Base-by-base conservation (phyloP, 2,797 vertebrate species). In the Acrossocheilus fasciatus region DNA sequence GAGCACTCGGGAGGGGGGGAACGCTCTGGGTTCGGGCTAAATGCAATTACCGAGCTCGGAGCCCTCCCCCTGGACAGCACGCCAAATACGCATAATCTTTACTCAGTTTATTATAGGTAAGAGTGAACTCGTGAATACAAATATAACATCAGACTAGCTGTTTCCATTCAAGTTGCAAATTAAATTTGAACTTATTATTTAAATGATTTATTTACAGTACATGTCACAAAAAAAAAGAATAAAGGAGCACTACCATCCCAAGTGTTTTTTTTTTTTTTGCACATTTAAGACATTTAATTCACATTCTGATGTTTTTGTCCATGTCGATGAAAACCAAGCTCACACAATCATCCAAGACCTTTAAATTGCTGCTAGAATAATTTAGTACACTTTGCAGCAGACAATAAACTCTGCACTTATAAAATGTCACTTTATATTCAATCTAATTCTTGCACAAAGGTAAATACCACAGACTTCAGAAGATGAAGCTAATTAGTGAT, bases 381-480 rank as follows among this genome's bases (percentile, higher is more conserved):
- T 45, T 72, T 30, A 26, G 7, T 57, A 20, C 18, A 34, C 41
- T 20, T 26, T 34, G 17, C 52, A 30, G 8, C 14, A 5, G n/a
- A 62, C 76, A 62, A 30, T 81, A 23, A 70, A 41, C 69, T 34
- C 12, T 54, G 23, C 45, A 52, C 43, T 68, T 26, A 74, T 8
- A 73, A 34, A 43, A 43, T 83, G 72, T 50, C 62, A 85, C 11
- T 69, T 68, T 8, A 41, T 77, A 84, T 20, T 68, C 23, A 43
- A 3, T 52, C 20, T 68, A 20, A 9, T 30, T 78, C 36, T 69
- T 43, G 17, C 36, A 79, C 6, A 70, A 69, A 41, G 6, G 74
- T 57, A 69, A 85, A 78, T 78, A 69, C 50, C 76, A 70, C n/a
- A 43, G 74, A 17, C 47, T 34, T 79, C 10, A 59, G 50, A 77